These are phyloP conservation scores for Brotula barbata DNA, from an alignment of 2,797 vertebrate species.

Conservation along the genomic window DNA sequence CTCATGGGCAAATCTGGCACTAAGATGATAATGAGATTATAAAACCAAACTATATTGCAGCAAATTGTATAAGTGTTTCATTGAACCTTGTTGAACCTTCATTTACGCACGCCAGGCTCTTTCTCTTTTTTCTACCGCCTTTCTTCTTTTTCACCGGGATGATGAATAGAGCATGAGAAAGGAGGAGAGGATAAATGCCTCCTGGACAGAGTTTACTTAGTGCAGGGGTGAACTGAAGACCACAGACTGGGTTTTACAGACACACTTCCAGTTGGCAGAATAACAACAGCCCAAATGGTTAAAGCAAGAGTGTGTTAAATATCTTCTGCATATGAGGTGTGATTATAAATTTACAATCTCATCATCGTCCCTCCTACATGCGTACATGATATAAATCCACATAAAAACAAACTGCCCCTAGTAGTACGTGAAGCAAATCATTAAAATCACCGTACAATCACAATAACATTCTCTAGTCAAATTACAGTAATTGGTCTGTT, in stretches of 20 bases:
- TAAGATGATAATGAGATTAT: slow-evolving; percentile 82
- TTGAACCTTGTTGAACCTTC: slow-evolving; percentile 78
- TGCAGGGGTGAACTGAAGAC: slow-evolving; percentile 64
- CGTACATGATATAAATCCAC: slow-evolving; percentile 8
- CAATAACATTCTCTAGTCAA: too few species aligned
- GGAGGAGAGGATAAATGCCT: slow-evolving; percentile 60
- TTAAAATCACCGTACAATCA: too few species aligned
- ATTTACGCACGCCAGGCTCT: slow-evolving; percentile 70
- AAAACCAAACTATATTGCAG: slow-evolving; percentile 77
- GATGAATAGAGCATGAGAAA: slow-evolving; percentile 58
- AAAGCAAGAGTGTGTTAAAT: slow-evolving; percentile 33
- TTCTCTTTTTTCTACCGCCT: slow-evolving; percentile 53
- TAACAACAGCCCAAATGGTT: slow-evolving; percentile 53
- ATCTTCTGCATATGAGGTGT: slow-evolving; percentile 31
- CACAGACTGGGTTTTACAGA: slow-evolving; percentile 57
- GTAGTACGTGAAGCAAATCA: slow-evolving; percentile 1
- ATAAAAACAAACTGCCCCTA: slow-evolving; percentile 14
- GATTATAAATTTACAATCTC: slow-evolving; percentile 47
- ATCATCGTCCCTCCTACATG: slow-evolving; percentile 32
- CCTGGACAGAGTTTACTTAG: slow-evolving; percentile 70
- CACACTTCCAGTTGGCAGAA: slow-evolving; percentile 66
- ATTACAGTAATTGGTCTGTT: too few species aligned
- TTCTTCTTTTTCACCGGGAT: slow-evolving; percentile 58
- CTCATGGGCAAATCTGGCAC: slow-evolving; percentile 79
- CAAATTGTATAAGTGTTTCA: slow-evolving; percentile 79